Evolutionary conservation across 2,797 vertebrate genomes (phyloP).

Genomic region (Leptodactylus fallax): DNA sequence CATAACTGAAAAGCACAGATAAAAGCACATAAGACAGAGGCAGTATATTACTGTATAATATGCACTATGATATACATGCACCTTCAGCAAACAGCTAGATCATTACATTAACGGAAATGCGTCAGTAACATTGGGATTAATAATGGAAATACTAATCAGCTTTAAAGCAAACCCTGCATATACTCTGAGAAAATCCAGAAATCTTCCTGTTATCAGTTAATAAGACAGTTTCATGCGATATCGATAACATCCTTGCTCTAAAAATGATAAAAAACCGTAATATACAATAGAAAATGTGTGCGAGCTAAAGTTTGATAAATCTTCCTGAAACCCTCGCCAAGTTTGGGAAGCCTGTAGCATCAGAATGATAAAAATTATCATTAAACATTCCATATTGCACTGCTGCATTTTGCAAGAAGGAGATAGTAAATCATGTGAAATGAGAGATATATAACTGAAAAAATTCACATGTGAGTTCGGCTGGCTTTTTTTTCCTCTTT

Average conservation of each 20-base stretch:
- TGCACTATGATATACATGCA: not conserved
- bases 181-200: conserved; percentile 19
- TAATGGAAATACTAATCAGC: not conserved
- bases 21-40: not conserved
- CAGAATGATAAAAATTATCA: conserved; percentile 65
- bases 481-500: conserved; percentile 71
- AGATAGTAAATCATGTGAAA: conserved; percentile 77
- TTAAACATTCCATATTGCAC: conserved; percentile 73
- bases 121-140: not conserved
- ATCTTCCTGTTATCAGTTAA: conserved; percentile 25
- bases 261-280: conserved; percentile 36
- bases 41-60: not conserved
- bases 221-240: conserved; percentile 29
- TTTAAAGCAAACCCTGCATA: not conserved
- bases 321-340: conserved; percentile 45
- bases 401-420: conserved; percentile 73
- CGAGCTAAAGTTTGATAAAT: conserved; percentile 60
- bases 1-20: not conserved
- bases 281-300: conserved; percentile 43
- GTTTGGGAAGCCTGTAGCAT: conserved; percentile 60
- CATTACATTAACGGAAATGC: not conserved
- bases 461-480: conserved; percentile 74
- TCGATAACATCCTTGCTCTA: conserved; percentile 31
- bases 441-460: conserved; percentile 74
- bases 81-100: not conserved